Percentiles rank a stretch among this genome's conserved stretches.
Conservation (phyloP, 2,113 vertebrate genomes). For the Python bivittatus region DNA sequence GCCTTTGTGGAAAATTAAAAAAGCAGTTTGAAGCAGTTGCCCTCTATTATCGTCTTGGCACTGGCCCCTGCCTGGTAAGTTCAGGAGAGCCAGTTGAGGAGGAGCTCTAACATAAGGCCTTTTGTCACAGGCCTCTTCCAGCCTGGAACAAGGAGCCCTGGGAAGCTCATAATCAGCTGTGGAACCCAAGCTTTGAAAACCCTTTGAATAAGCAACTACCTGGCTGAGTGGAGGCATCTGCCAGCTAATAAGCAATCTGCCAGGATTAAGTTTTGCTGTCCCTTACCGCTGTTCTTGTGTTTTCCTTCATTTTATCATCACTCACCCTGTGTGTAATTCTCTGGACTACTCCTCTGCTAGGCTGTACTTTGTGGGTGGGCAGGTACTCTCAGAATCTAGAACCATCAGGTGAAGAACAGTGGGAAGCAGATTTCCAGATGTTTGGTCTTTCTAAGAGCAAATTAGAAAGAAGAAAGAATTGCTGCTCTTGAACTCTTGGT, state of each 20-base stretch:
- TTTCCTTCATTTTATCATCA: neutral
- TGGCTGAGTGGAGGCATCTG: neutral
- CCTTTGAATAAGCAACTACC: neutral
- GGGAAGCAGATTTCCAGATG: neutral
- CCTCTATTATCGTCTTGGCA: neutral
- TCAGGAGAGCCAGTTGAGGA: too few species aligned
- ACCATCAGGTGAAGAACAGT: neutral
- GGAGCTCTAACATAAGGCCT: neutral
- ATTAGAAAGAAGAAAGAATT: neutral
- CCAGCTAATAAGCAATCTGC: neutral
- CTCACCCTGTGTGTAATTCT: neutral
- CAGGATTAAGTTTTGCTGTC: neutral
- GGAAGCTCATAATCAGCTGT: neutral
- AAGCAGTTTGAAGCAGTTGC: neutral
- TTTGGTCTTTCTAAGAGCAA: neutral
- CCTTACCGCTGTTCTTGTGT: neutral
- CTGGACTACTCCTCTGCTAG: neutral
- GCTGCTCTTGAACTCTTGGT: neutral
- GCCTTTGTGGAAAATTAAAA: neutral
- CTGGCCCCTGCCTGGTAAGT: neutral
- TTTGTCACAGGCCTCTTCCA: neutral
- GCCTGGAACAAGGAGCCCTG: too few species aligned
- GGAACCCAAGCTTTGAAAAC: neutral
- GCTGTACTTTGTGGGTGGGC: neutral
- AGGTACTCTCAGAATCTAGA: neutral